Conservation (phyloP, 2,888 invertebrate genomes). For the Crioceris asparagi region DNA sequence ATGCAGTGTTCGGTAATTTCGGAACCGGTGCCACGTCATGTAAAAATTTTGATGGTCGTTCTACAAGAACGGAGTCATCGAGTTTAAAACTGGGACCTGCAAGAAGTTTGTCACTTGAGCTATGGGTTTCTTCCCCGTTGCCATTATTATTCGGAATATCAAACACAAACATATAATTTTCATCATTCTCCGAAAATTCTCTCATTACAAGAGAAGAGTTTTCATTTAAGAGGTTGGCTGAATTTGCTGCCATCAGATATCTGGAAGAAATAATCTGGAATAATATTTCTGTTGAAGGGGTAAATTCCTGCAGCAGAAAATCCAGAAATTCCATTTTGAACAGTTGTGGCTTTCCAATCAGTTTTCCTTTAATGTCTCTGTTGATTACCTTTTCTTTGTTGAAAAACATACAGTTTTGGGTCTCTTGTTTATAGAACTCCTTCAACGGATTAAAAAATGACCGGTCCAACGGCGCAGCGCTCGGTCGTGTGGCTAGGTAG, state of each 20-base stretch:
- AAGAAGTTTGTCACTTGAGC: too few relatives aligned
- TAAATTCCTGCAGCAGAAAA: constrained; percentile 12
- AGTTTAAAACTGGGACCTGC: too few relatives aligned
- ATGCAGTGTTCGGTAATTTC: constrained; percentile 1
- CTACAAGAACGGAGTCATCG: background rate
- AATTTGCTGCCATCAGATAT: constrained; percentile 5
- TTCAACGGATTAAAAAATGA: constrained; percentile 8
- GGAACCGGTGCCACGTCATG: constrained; percentile 5
- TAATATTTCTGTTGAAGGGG: constrained; percentile 8
- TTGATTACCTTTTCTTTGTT: too few relatives aligned
- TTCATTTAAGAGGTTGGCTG: background rate
- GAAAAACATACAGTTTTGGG: constrained; percentile 5
- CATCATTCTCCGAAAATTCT: too few relatives aligned
- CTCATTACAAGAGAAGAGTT: too few relatives aligned
- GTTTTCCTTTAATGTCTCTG: too few relatives aligned
- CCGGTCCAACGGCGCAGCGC: constrained; percentile 22
- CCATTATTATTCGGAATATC: too few relatives aligned
- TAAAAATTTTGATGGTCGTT: constrained; percentile 5
- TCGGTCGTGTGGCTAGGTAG: constrained; percentile 24
- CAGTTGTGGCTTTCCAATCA: constrained; percentile 8
- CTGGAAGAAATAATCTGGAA: constrained; percentile 10
- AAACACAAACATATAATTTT: too few relatives aligned
- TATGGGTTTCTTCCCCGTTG: too few relatives aligned
- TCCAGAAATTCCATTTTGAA: constrained; percentile 11
- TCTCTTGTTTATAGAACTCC: constrained; percentile 6